Percentiles rank a stretch among this genome's conserved stretches.
Evolutionary conservation across 2,797 vertebrate genomes (phyloP).

Genomic region (Dipus sagitta): DNA sequence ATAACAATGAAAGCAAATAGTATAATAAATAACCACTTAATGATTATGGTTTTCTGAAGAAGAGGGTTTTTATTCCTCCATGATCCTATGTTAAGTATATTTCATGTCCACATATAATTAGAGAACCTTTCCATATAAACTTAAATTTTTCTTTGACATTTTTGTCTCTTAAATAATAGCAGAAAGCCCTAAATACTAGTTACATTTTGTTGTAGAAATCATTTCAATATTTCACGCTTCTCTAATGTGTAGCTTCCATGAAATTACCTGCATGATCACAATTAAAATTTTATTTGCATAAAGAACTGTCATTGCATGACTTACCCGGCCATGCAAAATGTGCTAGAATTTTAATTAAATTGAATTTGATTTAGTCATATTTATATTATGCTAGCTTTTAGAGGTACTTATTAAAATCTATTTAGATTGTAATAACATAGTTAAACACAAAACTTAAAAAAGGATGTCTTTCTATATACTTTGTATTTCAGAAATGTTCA

Average conservation of each 20-base stretch:
- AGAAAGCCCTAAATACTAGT: constrained; percentile 13
- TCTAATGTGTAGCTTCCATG: constrained; percentile 63
- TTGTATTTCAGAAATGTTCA: constrained; percentile 81
- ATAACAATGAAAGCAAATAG: constrained; percentile 78
- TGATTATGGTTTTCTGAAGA: constrained; percentile 83
- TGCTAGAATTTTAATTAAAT: constrained; percentile 67
- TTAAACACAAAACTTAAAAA: constrained; percentile 89
- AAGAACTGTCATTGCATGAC: constrained; percentile 60
- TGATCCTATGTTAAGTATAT: constrained; percentile 69
- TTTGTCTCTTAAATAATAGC: constrained; percentile 16
- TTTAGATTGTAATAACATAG: constrained; percentile 84
- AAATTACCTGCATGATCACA: constrained; percentile 69
- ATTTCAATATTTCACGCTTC: constrained; percentile 73
- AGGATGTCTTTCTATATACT: constrained; percentile 89
- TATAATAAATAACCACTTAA: constrained; percentile 69
- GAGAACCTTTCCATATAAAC: constrained; percentile 24
- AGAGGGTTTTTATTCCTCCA: constrained; percentile 77
- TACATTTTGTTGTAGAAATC: constrained; percentile 76
- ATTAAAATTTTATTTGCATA: constrained; percentile 36
- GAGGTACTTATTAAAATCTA: constrained; percentile 81
- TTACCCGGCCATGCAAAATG: constrained; percentile 51
- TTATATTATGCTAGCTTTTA: constrained; percentile 80
- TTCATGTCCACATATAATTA: constrained; percentile 63
- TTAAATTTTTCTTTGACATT: constrained; percentile 35
- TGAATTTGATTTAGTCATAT: constrained; percentile 72